Conservation (phyloP, 2,797 vertebrate species). For the Pampus argenteus region DNA sequence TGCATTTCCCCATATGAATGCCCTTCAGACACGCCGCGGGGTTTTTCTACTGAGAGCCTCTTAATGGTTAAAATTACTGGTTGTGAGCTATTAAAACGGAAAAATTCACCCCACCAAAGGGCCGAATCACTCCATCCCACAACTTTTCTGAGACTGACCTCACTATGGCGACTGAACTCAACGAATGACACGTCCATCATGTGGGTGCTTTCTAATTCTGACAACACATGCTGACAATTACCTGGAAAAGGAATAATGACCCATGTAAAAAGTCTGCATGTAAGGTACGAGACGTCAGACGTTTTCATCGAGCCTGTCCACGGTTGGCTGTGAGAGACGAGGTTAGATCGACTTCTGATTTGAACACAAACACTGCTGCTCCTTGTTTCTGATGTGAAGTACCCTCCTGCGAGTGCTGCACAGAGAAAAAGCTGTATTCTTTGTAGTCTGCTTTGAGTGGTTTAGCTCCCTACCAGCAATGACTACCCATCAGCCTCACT, state of each 20-base stretch:
- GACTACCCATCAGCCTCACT: slow-evolving; percentile 42
- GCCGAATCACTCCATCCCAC: slow-evolving; percentile 21
- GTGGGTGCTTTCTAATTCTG: slow-evolving; percentile 21
- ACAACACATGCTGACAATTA: slow-evolving; percentile 25
- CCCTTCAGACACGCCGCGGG: slow-evolving; percentile 46
- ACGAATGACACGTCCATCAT: slow-evolving; percentile 24
- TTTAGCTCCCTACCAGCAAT: slow-evolving; percentile 33
- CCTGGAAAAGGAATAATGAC: slow-evolving; percentile 13
- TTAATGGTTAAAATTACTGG: slow-evolving; percentile 60
- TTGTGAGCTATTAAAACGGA: slow-evolving; percentile 48
- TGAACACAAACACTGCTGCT: slow-evolving; percentile 29
- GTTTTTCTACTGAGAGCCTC: slow-evolving; percentile 46
- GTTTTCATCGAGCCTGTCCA: neutral
- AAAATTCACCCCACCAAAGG: slow-evolving; percentile 17
- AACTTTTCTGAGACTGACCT: slow-evolving; percentile 37
- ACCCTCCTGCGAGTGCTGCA: slow-evolving; percentile 16
- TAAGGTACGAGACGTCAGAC: slow-evolving; percentile 1
- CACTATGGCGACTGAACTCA: slow-evolving; percentile 40
- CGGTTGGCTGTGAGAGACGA: neutral
- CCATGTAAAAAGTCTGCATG: slow-evolving; percentile 8
- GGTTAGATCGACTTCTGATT: neutral
- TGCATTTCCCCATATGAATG: slow-evolving; percentile 18
- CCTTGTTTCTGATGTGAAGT: slow-evolving; percentile 42
- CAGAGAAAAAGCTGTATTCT: slow-evolving; percentile 29
- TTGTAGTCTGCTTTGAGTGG: slow-evolving; percentile 38